A percentile compares a stretch with the other conserved stretches of the same genome.
Conservation (phyloP, 35 echinoderm and acorn worm genomes). For the Eucidaris tribuloides region DNA sequence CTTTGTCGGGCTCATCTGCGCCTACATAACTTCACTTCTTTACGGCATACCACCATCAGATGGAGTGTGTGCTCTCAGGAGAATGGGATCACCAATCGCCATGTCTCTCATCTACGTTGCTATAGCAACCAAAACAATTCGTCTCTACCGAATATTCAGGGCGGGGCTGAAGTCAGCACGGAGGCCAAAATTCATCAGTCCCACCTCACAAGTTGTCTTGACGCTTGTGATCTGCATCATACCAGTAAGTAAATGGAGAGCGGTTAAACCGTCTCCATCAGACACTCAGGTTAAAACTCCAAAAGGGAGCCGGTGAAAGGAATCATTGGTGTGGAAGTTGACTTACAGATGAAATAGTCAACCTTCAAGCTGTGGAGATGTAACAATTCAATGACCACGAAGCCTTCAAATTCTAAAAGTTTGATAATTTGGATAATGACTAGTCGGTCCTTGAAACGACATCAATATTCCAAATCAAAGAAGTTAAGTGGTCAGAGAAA, state of each 20-base stretch:
- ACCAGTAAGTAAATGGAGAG: conserved; percentile 92
- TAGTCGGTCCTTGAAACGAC: too few relatives aligned
- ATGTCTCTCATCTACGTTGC: conserved; percentile 76
- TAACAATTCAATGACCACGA: too few relatives aligned
- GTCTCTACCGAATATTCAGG: conserved; percentile 88
- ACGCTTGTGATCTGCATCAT: conserved; percentile 50
- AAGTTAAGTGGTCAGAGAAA: too few relatives aligned
- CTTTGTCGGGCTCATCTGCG: conserved; percentile 57
- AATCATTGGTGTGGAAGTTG: too few relatives aligned
- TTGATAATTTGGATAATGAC: too few relatives aligned
- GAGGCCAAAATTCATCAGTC: conserved; percentile 90
- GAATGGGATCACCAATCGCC: conserved; percentile 65
- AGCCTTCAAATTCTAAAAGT: too few relatives aligned
- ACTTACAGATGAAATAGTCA: too few relatives aligned
- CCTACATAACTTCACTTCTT: conserved; percentile 58
- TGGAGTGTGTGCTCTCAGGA: conserved; percentile 51
- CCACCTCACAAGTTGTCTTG: conserved; percentile 66
- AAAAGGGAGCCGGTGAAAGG: too few relatives aligned
- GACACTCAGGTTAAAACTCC: too few relatives aligned
- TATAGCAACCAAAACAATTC: conserved; percentile 78
- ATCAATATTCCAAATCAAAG: too few relatives aligned
- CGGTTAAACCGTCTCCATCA: too few relatives aligned
- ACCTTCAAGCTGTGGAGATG: too few relatives aligned
- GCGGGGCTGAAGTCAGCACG: conserved; percentile 71
- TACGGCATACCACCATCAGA: conserved; percentile 44